Evolutionary conservation across 2,113 vertebrate species (phyloP).

Genomic region (Suricata suricatta): DNA sequence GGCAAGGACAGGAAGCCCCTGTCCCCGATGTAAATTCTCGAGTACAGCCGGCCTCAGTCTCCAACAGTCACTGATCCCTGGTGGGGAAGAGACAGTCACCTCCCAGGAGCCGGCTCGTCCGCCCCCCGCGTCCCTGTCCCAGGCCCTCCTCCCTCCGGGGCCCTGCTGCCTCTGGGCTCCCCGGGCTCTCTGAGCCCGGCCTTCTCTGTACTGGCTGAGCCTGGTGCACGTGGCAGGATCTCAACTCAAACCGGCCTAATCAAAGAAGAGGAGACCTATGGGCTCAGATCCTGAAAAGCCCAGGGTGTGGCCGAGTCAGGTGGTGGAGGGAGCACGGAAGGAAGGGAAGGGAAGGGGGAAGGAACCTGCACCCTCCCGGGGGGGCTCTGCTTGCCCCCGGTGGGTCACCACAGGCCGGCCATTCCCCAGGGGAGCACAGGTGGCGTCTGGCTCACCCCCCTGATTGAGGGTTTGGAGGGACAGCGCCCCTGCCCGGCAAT

Average conservation of each 20-base stretch:
- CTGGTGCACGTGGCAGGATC: not conserved
- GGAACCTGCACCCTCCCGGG: too few relatives aligned
- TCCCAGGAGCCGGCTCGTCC: accelerated
- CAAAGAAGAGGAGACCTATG: not conserved
- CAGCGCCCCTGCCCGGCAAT: not conserved
- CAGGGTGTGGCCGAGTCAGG: not conserved
- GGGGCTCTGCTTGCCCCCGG: not conserved
- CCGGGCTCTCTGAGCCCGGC: not conserved
- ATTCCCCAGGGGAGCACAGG: not conserved
- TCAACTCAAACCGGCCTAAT: not conserved
- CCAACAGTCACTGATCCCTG: accelerated
- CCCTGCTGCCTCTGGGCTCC: not conserved
- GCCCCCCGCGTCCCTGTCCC: not conserved
- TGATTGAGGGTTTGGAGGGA: accelerated
- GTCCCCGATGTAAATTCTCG: not conserved
- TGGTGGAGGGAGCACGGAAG: not conserved
- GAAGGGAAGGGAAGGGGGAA: not conserved
- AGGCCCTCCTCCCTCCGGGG: too few relatives aligned
- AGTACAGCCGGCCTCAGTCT: accelerated
- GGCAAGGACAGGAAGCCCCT: not conserved
- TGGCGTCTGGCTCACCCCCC: accelerated
- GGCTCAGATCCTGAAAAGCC: not conserved
- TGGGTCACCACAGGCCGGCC: accelerated
- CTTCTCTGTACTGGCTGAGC: too few relatives aligned
- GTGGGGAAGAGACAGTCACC: too few relatives aligned